Evolutionary conservation across 2,113 vertebrate genomes (phyloP).

Genomic region (Zapus hudsonius): DNA sequence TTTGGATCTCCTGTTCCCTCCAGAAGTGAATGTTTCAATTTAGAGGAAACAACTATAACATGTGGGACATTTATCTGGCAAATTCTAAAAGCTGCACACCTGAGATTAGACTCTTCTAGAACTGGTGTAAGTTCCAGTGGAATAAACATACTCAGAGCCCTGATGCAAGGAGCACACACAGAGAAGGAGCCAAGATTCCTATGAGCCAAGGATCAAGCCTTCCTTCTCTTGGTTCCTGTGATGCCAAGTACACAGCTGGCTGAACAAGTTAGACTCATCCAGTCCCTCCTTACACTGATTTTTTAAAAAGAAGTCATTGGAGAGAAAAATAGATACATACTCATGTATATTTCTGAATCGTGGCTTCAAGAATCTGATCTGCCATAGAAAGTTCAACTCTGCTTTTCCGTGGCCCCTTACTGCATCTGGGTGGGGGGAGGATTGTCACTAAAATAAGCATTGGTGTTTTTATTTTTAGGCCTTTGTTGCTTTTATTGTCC

Average conservation of each 20-base stretch:
- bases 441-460: not conserved
- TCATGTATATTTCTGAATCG: not conserved
- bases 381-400: not conserved
- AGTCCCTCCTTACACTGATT: not conserved
- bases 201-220: not conserved
- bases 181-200: not conserved
- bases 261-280: not conserved
- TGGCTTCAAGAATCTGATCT: not conserved
- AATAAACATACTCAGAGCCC: not conserved
- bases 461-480: not conserved
- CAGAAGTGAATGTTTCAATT: not conserved
- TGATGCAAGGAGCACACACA: not conserved
- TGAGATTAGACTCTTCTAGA: not conserved
- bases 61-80: not conserved
- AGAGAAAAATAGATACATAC: not conserved
- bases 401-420: not conserved
- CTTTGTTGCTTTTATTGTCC: not conserved
- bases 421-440: not conserved
- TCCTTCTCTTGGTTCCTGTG: not conserved
- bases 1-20: not conserved
- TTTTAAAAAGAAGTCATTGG: not conserved
- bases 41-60: not conserved
- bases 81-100: not conserved
- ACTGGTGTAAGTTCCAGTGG: not conserved
- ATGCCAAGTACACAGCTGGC: not conserved